phyloP scores from a whole-genome alignment of 1,140 invertebrate species.

The Drosophila arawakana region DNA sequence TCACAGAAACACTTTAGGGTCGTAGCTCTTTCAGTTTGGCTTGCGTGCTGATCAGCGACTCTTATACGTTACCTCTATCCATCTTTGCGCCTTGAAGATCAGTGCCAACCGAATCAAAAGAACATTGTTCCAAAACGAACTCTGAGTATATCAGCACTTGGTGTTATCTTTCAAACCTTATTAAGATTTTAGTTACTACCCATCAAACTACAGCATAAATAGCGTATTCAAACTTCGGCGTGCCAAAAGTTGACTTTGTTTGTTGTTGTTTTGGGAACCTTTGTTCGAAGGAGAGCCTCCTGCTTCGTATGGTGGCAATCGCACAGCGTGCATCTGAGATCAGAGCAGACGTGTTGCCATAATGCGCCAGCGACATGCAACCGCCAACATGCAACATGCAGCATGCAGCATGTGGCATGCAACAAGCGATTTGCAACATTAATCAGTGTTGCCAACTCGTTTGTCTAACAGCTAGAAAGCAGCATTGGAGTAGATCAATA shows the following conservation, averaged over 20 bases:
- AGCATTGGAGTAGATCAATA: neutral
- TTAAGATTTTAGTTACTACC: neutral
- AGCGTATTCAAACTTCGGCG: too few species aligned
- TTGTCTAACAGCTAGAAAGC: slow-evolving; percentile 9
- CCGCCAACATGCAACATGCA: slow-evolving; percentile 48
- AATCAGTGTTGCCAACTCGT: slow-evolving; percentile 43
- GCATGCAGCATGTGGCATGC: slow-evolving; percentile 54
- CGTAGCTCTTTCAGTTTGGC: too few species aligned
- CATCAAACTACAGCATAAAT: too few species aligned
- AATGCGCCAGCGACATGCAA: slow-evolving; percentile 47
- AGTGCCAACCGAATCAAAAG: too few species aligned
- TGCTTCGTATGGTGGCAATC: slow-evolving; percentile 40
- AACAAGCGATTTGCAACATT: slow-evolving; percentile 41
- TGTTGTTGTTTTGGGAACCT: slow-evolving; percentile 1
- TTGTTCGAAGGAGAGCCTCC: slow-evolving; percentile 8
- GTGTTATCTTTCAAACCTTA: too few species aligned
- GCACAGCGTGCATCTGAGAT: slow-evolving; percentile 61
- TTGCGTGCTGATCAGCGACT: too few species aligned
- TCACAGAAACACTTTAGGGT: too few species aligned
- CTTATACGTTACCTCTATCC: too few species aligned
- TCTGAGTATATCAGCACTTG: too few species aligned
- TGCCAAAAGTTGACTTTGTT: neutral
- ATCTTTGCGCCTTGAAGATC: too few species aligned
- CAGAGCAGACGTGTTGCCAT: slow-evolving; percentile 46
- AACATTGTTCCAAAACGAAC: too few species aligned